phyloP scores from a whole-genome alignment of 2,888 invertebrate species.

The Phragmatobia fuliginosa region DNA sequence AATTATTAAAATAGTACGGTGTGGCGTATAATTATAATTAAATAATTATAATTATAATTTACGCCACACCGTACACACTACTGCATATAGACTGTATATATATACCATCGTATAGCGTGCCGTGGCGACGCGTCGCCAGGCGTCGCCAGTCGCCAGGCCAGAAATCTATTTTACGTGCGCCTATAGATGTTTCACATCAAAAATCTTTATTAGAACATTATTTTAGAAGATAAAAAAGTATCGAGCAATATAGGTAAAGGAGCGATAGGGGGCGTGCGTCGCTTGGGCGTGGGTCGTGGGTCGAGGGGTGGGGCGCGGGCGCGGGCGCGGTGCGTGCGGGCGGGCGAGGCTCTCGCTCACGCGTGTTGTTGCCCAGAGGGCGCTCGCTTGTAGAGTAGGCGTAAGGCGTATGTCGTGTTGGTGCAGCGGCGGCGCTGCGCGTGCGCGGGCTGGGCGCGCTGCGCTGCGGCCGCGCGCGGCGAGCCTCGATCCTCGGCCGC shows the following conservation, averaged over 20 bases:
- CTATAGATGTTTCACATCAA: no score
- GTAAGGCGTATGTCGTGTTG: constrained; percentile 61
- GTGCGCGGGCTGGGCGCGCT: constrained; percentile 86
- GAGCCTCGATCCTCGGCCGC: constrained; percentile 92
- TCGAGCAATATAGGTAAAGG: neutral
- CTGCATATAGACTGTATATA: no score
- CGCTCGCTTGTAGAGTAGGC: constrained; percentile 69
- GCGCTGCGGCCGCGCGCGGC: constrained; percentile 80
- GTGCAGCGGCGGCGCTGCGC: constrained; percentile 87
- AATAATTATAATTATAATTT: no score
- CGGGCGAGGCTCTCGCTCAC: constrained; percentile 56
- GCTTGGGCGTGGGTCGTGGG: constrained; percentile 11
- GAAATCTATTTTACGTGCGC: no score
- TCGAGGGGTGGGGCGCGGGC: neutral
- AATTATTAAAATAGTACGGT: no score
- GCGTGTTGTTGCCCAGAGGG: constrained; percentile 74
- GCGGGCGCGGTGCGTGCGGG: constrained; percentile 41
- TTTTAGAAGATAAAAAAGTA: no score
- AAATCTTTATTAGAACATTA: no score
- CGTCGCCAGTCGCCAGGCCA: no score
- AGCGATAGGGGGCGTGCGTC: constrained; percentile 16
- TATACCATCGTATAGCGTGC: no score
- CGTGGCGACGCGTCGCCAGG: no score
- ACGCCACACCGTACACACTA: no score
- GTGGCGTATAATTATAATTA: no score